A percentile compares a stretch with the other conserved stretches of the same genome.
phyloP scores from a whole-genome alignment of 2,888 invertebrate genomes.

The Sepiola atlantica region DNA sequence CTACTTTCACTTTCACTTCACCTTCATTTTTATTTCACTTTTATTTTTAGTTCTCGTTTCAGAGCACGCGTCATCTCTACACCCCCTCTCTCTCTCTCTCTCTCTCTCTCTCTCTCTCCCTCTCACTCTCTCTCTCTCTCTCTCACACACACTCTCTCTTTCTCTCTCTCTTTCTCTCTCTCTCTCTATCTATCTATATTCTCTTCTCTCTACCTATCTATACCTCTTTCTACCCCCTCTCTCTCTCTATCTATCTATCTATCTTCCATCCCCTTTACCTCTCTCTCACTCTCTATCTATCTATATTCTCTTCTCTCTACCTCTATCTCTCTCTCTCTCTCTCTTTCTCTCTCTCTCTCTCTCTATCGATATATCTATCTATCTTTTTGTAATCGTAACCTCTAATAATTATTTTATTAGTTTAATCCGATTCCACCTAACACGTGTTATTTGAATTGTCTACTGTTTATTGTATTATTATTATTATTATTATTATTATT shows the following conservation, averaged over 20 bases:
- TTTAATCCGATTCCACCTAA: no score
- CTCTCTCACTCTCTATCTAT: not conserved
- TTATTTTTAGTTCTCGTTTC: not conserved
- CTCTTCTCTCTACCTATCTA: not conserved
- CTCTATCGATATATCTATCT: not conserved
- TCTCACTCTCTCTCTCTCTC: not conserved
- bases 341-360: not conserved
- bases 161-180: not conserved
- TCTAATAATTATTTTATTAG: no score
- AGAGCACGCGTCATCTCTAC: not conserved
- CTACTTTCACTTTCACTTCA: constrained; percentile 10
- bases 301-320: not conserved
- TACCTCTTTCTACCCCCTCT: not conserved
- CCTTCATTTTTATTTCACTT: no score
- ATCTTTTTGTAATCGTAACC: no score
- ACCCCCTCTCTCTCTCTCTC: not conserved
- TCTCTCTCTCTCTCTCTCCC: not conserved
- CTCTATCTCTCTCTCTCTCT: not conserved
- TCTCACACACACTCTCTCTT: not conserved
- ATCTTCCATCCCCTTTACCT: not conserved
- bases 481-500: no score
- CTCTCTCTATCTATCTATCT: not conserved
- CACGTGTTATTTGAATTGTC: no score
- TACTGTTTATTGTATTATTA: no score
- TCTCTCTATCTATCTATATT: not conserved